Conservation (phyloP, 2,888 invertebrate genomes). For the Nysson spinosus region DNA sequence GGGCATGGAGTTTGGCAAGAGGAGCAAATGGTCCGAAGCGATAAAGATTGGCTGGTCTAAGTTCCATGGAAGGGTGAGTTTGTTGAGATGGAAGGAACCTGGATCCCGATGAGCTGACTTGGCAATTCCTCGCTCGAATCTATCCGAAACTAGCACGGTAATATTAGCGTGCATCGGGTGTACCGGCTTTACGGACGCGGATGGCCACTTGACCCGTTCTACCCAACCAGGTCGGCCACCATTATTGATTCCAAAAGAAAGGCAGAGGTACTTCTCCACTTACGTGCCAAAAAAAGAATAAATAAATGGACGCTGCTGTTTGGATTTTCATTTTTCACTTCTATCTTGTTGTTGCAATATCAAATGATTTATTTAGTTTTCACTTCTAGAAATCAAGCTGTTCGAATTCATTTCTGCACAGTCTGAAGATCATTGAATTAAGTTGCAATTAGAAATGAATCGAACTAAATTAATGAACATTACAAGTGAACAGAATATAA, state of each 20-base stretch:
- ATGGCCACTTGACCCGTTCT: slow-evolving; percentile 69
- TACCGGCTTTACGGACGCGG: slow-evolving; percentile 51
- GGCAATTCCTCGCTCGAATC: slow-evolving; percentile 62
- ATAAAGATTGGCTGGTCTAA: slow-evolving; percentile 29
- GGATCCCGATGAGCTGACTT: slow-evolving; percentile 69
- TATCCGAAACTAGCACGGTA: slow-evolving; percentile 61
- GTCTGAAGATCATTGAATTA: no score
- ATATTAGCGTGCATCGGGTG: slow-evolving; percentile 61
- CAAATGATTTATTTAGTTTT: no score
- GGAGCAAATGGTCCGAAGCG: slow-evolving; percentile 26
- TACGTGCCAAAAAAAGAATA: not conserved
- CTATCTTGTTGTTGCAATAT: no score
- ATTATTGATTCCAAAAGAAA: slow-evolving; percentile 67
- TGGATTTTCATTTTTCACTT: no score
- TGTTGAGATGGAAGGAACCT: slow-evolving; percentile 60
- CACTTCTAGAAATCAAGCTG: no score
- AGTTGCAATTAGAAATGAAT: no score
- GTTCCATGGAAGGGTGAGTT: slow-evolving; percentile 40
- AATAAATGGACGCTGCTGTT: not conserved
- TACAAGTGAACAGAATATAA: no score
- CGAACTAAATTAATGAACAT: no score
- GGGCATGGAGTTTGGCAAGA: slow-evolving; percentile 20
- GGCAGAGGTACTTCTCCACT: slow-evolving; percentile 7
- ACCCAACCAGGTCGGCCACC: slow-evolving; percentile 45
- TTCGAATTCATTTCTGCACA: no score